Percentiles rank a stretch among this genome's conserved stretches.
These are phyloP conservation scores for Charina bottae DNA, from an alignment of 2,113 vertebrate species.

Conservation along the genomic window DNA sequence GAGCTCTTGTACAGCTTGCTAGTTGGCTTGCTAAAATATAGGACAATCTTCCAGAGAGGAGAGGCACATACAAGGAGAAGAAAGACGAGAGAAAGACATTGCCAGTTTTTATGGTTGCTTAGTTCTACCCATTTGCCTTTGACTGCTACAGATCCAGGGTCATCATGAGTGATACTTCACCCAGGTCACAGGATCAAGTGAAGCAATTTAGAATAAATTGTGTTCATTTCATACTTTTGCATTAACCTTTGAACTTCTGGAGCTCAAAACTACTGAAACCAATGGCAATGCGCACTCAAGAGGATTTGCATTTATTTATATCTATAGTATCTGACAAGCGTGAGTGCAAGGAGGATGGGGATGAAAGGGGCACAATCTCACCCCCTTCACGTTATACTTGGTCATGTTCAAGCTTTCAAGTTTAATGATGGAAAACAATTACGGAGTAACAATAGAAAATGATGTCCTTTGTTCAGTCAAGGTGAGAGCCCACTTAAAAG, in stretches of 20 bases:
- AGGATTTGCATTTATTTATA: conserved; percentile 54
- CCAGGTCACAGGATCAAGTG: conserved; percentile 37
- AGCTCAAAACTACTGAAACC: conserved; percentile 34
- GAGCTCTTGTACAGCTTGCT: accelerated
- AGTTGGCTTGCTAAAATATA: background rate
- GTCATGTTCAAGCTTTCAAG: conserved; percentile 31
- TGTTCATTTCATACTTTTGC: conserved; percentile 48
- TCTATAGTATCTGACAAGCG: background rate
- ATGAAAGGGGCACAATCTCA: background rate
- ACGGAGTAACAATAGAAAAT: background rate
- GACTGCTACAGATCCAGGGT: conserved; percentile 20
- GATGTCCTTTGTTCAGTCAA: background rate
- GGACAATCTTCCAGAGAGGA: background rate
- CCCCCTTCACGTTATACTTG: conserved; percentile 42
- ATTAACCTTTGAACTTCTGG: conserved; percentile 64
- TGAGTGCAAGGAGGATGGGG: conserved; percentile 10
- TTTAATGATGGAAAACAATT: background rate
- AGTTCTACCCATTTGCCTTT: background rate
- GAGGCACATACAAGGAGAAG: accelerated
- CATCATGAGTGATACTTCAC: conserved; percentile 52
- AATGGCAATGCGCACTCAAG: background rate
- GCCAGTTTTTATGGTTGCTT: background rate
- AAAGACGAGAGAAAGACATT: background rate
- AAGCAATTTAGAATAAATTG: conserved; percentile 67
- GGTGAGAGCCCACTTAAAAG: background rate